Evolutionary conservation across 1,140 invertebrate species (phyloP), one percentile per base, ranked within the genome.

Genomic region (Drosophila pandora): DNA sequence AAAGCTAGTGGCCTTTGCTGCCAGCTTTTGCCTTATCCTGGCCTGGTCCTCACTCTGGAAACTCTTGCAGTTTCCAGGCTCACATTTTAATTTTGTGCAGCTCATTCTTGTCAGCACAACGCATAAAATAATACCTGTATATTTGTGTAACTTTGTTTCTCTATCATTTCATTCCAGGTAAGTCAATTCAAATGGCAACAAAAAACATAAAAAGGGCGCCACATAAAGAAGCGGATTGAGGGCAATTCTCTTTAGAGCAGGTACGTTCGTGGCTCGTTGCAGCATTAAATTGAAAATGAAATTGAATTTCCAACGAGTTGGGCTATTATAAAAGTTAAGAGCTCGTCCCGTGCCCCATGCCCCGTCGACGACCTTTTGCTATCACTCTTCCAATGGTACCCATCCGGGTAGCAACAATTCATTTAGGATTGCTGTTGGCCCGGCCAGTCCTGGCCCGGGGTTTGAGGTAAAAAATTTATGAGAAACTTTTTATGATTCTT

Each of bases 201-300:
- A 67, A 73, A 67, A 43, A 17, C 2, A 17, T 17, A 10, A n/a
- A 54, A 13, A 30, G 45, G 23, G 43, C 28, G 21, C 21, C 47
- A 69, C 30, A 77, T 41, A 55, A 60, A 41, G 32, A 54, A 53
- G 41, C 70, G 74, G 61, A 71, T 82, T 74, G 79, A 63, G 57
- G 48, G 58, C 49, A 55, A 70, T 64, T 59, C 60, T 49, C 41
- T 41, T 43, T 28, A 53, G 50, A 53, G 45, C 49, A 73, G 69
- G 63, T 74, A 65, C 63, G 61, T 69, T 48, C 43, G 69, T 83
- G 63, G 79, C 59, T 59, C 78, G 63, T 65, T 87, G 83, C 82
- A 88, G 83, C 82, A 88, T 87, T 78, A 87, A 85, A 87, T 82
- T 87, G 79, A 87, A 88, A 87, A 79, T 88, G 75, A 87, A 85